Percentiles rank a stretch among this genome's conserved stretches.
Evolutionary conservation across 2,797 vertebrate genomes (phyloP).

Genomic region (Heteromormyrus szaboi): DNA sequence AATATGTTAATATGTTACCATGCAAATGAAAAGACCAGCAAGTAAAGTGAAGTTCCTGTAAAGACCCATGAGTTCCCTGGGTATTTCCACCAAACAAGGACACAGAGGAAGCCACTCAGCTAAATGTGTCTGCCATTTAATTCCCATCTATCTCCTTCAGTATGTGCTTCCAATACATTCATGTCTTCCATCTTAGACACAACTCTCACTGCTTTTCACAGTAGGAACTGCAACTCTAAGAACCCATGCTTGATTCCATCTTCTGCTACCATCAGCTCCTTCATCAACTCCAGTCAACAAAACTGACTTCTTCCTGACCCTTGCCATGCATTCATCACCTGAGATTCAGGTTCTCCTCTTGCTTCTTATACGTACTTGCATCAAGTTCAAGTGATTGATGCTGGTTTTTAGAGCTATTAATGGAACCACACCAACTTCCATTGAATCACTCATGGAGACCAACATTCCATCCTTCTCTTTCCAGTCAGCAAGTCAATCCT

Average conservation of each 20-base stretch:
- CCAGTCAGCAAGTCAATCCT: neutral
- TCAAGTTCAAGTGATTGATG: neutral
- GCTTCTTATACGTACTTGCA: neutral
- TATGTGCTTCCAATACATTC: neutral
- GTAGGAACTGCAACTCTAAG: neutral
- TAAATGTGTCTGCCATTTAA: neutral
- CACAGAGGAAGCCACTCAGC: neutral
- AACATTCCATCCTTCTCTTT: neutral
- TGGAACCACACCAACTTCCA: neutral
- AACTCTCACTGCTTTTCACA: neutral
- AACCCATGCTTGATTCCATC: neutral
- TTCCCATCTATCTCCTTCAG: neutral
- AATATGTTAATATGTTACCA: neutral
- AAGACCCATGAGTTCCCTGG: neutral
- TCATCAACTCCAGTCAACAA: neutral
- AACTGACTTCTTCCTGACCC: neutral
- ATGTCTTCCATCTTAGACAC: neutral
- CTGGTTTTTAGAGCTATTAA: neutral
- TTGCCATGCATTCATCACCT: neutral
- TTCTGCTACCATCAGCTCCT: neutral
- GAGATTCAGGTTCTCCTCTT: neutral
- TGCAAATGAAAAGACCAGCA: neutral
- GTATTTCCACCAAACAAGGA: neutral
- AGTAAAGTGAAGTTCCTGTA: neutral
- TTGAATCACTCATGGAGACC: neutral